A percentile compares a stretch with the other conserved stretches of the same genome.
These are phyloP conservation scores for Nycticebus coucang DNA, from an alignment of 2,113 vertebrate genomes.

Conservation along the genomic window DNA sequence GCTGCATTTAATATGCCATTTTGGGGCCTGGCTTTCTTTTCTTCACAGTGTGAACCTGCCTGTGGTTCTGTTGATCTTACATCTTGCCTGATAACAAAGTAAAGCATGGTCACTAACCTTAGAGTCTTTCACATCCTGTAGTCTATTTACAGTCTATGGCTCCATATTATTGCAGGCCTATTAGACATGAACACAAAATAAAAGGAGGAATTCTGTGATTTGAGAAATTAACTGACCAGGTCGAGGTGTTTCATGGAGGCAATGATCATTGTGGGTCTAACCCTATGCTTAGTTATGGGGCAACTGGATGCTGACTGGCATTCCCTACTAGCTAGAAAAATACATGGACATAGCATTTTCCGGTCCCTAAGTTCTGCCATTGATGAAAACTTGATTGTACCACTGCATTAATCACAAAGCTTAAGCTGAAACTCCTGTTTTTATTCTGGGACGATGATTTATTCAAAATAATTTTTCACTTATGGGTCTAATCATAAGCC, in stretches of 20 bases:
- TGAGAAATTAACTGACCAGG: slow-evolving; percentile 43
- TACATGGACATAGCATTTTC: neutral
- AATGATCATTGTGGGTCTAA: neutral
- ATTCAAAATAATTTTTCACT: slow-evolving; percentile 79
- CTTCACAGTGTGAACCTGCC: neutral
- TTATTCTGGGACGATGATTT: slow-evolving; percentile 78
- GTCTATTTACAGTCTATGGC: slow-evolving; percentile 30
- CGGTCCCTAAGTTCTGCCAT: neutral
- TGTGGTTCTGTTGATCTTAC: neutral
- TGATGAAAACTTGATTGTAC: slow-evolving; percentile 52
- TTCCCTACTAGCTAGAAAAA: slow-evolving; percentile 55
- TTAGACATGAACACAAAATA: slow-evolving; percentile 33
- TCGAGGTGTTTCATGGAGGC: slow-evolving; percentile 46
- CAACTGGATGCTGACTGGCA: slow-evolving; percentile 20
- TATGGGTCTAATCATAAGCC: slow-evolving; percentile 70
- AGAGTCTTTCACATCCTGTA: neutral
- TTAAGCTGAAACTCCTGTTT: slow-evolving; percentile 70
- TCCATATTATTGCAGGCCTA: neutral
- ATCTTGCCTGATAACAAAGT: neutral
- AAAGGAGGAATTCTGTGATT: neutral
- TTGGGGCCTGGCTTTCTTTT: neutral
- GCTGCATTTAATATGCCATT: neutral
- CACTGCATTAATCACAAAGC: neutral
- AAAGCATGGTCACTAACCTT: neutral
- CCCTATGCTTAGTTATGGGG: slow-evolving; percentile 54